A percentile compares a stretch with the other conserved stretches of the same genome.
phyloP scores from a whole-genome alignment of 2,888 invertebrate species.

The Elmis aenea region DNA sequence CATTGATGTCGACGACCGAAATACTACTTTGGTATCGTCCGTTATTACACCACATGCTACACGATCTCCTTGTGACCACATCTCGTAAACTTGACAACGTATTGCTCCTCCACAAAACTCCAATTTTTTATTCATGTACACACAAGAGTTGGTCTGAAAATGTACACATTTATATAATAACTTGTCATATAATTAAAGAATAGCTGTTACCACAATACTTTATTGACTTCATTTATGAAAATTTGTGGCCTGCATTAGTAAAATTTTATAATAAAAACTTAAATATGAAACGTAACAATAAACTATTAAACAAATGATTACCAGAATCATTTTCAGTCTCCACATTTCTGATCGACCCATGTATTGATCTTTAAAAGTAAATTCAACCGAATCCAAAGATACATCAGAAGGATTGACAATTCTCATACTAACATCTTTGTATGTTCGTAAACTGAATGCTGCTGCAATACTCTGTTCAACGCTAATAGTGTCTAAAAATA shows the following conservation, averaged over 20 bases:
- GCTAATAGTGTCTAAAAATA: slow-evolving; percentile 70
- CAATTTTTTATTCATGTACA: slow-evolving; percentile 91
- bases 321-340: slow-evolving; percentile 87
- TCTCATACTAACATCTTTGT: slow-evolving; percentile 83
- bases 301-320: slow-evolving; percentile 53
- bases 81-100: slow-evolving; percentile 86
- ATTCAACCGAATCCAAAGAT: slow-evolving; percentile 90
- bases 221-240: slow-evolving; percentile 2
- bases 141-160: slow-evolving; percentile 78
- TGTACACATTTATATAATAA: background rate
- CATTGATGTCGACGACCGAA: slow-evolving; percentile 95
- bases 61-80: slow-evolving; percentile 94
- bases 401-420: slow-evolving; percentile 78
- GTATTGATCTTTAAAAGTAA: slow-evolving; percentile 97
- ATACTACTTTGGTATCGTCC: slow-evolving; percentile 92
- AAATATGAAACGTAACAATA: slow-evolving; percentile 8
- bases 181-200: background rate
- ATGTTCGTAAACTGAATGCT: slow-evolving; percentile 81
- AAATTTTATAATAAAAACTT: slow-evolving; percentile 1
- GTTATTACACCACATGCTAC: slow-evolving; percentile 94
- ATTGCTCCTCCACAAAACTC: slow-evolving; percentile 84
- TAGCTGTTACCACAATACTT: slow-evolving; percentile 1
- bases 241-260: background rate
- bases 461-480: slow-evolving; percentile 85
- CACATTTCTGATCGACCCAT: slow-evolving; percentile 99